These are phyloP conservation scores for Varanus salvator DNA, from an alignment of 2,113 vertebrate genomes.

Conservation along the genomic window DNA sequence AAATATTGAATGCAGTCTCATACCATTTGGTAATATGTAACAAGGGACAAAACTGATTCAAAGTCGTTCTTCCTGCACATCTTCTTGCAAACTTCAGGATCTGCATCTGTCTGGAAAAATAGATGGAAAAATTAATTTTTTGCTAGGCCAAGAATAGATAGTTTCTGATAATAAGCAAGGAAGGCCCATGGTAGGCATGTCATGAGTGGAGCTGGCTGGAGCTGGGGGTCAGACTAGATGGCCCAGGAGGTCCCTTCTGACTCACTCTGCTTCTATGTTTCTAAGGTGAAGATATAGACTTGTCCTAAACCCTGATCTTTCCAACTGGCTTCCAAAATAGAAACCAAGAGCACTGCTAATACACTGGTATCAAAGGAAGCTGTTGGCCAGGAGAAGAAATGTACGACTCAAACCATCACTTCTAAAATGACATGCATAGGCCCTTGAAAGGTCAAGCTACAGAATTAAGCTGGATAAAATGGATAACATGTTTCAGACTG, in stretches of 20 bases:
- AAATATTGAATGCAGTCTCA: constrained; percentile 48
- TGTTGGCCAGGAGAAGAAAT: neutral
- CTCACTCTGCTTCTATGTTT: no score
- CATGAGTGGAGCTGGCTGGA: no score
- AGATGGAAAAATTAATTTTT: constrained; percentile 44
- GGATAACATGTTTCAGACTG: neutral
- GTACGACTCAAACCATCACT: neutral
- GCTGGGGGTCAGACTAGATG: no score
- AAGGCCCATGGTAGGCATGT: neutral
- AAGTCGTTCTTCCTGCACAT: constrained; percentile 93
- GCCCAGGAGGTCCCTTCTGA: no score
- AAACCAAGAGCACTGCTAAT: neutral
- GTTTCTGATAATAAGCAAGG: neutral
- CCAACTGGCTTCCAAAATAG: neutral
- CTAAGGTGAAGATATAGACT: neutral
- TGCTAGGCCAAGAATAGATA: neutral
- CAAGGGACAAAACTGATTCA: constrained; percentile 91
- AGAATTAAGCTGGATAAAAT: neutral
- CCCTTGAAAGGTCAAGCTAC: neutral
- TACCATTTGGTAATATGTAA: constrained; percentile 99
- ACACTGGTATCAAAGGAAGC: constrained; percentile 15
- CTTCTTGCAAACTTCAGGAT: constrained; percentile 96
- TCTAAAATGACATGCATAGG: neutral
- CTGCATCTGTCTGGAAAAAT: constrained; percentile 91
- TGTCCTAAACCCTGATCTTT: neutral